Evolutionary conservation across 2,797 vertebrate genomes (phyloP).

Genomic region (Jordanella pulchra): DNA sequence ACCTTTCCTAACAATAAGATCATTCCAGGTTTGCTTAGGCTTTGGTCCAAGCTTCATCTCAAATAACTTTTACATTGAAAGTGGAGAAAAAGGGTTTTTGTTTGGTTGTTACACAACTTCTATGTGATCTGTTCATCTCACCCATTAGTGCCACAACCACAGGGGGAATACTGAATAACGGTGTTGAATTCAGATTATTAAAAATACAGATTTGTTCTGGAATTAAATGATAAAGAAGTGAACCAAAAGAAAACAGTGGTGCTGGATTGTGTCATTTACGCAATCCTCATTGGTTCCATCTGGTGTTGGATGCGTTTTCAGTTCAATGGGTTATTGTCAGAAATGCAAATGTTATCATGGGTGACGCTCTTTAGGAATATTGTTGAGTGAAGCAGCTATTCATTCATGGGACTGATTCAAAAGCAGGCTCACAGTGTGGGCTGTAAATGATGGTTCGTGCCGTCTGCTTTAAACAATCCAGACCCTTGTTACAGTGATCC

Average conservation of each 20-base stretch:
- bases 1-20: slow-evolving; percentile 29
- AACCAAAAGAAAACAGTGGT: slow-evolving; percentile 14
- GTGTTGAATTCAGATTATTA: slow-evolving; percentile 40
- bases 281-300: slow-evolving; percentile 59
- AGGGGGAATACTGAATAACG: slow-evolving; percentile 42
- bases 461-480: slow-evolving; percentile 62
- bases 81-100: slow-evolving; percentile 26
- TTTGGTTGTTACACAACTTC: slow-evolving; percentile 31
- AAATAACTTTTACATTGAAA: slow-evolving; percentile 10
- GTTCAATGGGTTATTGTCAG: slow-evolving; percentile 74
- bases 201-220: slow-evolving; percentile 32
- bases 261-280: slow-evolving; percentile 54
- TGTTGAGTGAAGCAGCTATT: slow-evolving; percentile 64
- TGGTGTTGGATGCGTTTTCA: slow-evolving; percentile 58
- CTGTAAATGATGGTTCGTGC: slow-evolving; percentile 41
- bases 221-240: slow-evolving; percentile 43
- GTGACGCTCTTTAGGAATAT: slow-evolving; percentile 64
- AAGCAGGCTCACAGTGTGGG: slow-evolving; percentile 44
- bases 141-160: slow-evolving; percentile 15
- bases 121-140: slow-evolving; percentile 19
- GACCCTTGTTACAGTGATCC: slow-evolving; percentile 56
- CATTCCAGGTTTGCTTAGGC: slow-evolving; percentile 16
- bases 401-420: slow-evolving; percentile 44
- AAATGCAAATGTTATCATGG: slow-evolving; percentile 76
- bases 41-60: slow-evolving; percentile 29